Evolutionary conservation across 2,797 vertebrate genomes (phyloP), one percentile per base, ranked within the genome.

Genomic region (Chromis chromis): DNA sequence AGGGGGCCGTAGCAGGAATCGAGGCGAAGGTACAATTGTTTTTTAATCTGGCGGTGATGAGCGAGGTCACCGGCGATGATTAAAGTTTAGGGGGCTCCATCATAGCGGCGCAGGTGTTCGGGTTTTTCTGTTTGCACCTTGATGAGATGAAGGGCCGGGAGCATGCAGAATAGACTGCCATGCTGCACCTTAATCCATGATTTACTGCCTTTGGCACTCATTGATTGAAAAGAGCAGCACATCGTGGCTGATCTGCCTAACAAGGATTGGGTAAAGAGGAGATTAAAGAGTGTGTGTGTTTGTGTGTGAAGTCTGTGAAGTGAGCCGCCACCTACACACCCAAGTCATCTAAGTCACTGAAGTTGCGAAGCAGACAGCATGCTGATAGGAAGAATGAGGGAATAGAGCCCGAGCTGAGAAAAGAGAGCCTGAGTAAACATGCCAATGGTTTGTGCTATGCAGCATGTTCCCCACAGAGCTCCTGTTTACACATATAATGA

Each of bases 1-100:
- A 31, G 78, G 68, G 65, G 56, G 70, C 64, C 24, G 56, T 24
- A 50, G 65, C 39, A 42, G 65, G 50, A 53, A 78, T 58, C 17
- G 50, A 70, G 54, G 68, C 64, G 21, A 57, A 70, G 82, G 67
- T 60, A 56, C 85, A 66, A 82, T 89, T 84, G 91, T 93, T 94
- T 93, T 92, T 89, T 93, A 92, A 93, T 94, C 87, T 85, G 84
- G 62, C 58, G 83, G 84, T 92, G 92, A 94, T 92, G 92, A 92
- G 88, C 65, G 87, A 92, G 92, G 93, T 93, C 92, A 90, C 60
- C 21, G 48, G 50, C 74, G 36, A 87, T 93, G 92, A 94, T 93
- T 92, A 92, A 90, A 91, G 89, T 85, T 79, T 71, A 75, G 70
- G 79, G 79, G 76, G 78, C 61, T 64, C 78, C 83, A 83, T 85